phyloP scores from a whole-genome alignment of 2,113 vertebrate species.

The Stigmatopora argus region DNA sequence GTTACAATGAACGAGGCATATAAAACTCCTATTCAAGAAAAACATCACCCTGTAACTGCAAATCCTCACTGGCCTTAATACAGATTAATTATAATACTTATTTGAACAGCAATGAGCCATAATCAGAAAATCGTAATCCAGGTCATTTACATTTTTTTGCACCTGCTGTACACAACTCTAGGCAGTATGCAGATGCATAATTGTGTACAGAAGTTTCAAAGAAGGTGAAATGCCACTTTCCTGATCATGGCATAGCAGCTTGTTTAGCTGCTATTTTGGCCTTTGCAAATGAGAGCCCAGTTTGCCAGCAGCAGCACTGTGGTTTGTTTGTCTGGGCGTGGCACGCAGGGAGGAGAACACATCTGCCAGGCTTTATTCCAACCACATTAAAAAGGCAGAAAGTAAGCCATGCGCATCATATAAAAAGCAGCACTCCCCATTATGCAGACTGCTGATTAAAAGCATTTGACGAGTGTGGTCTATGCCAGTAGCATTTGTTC shows the following conservation, averaged over 20 bases:
- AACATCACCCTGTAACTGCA: neutral
- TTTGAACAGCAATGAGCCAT: neutral
- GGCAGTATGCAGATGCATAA: neutral
- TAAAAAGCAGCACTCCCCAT: neutral
- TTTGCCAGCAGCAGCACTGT: slow-evolving; percentile 56
- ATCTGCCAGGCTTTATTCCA: slow-evolving; percentile 63
- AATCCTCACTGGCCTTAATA: neutral
- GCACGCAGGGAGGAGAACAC: slow-evolving; percentile 59
- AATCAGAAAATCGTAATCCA: neutral
- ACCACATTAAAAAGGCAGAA: slow-evolving; percentile 6
- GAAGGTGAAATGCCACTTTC: neutral
- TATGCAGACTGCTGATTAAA: neutral
- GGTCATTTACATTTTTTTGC: neutral
- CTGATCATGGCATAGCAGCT: slow-evolving; percentile 2
- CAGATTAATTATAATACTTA: neutral
- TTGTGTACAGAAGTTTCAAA: neutral
- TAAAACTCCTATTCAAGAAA: neutral
- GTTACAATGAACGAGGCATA: neutral
- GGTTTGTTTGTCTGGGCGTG: slow-evolving; percentile 67
- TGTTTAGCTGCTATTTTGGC: slow-evolving; percentile 32
- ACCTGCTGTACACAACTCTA: neutral
- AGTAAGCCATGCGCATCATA: neutral
- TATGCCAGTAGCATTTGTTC: neutral
- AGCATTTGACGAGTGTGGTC: slow-evolving; percentile 10
- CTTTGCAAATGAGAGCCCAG: slow-evolving; percentile 58